These are phyloP conservation scores for Ormyrus labotus DNA, from an alignment of 2,888 invertebrate genomes.

Conservation along the genomic window DNA sequence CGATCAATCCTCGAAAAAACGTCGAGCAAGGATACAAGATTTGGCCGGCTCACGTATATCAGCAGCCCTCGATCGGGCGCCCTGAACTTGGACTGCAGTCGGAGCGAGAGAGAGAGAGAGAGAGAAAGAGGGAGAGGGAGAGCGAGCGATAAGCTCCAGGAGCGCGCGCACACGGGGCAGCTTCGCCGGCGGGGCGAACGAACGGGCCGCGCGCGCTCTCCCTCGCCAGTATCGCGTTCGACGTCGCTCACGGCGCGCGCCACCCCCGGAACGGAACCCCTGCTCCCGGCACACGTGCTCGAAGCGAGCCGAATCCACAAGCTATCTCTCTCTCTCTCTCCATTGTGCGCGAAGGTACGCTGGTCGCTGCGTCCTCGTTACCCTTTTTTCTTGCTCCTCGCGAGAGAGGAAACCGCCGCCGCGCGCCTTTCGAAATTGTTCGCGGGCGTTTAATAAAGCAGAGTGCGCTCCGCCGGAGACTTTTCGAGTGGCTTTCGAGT, in stretches of 20 bases:
- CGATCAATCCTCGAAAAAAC: too few species aligned
- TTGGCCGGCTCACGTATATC: too few species aligned
- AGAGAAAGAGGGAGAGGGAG: not conserved
- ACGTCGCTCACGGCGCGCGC: conserved; percentile 50
- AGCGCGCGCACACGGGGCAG: conserved; percentile 1
- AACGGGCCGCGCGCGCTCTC: not conserved
- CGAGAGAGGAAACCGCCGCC: not conserved
- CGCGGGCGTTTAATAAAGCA: too few species aligned
- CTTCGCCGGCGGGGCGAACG: not conserved
- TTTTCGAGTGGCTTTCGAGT: too few species aligned
- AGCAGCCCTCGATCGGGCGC: too few species aligned
- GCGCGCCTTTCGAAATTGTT: not conserved
- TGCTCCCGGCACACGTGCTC: conserved; percentile 4
- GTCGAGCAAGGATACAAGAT: too few species aligned
- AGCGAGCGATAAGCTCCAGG: not conserved
- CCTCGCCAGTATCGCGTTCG: conserved; percentile 49
- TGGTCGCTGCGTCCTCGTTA: not conserved
- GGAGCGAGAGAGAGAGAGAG: conserved; percentile 8
- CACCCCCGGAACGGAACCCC: not conserved
- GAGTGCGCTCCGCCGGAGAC: too few species aligned
- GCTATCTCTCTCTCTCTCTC: not conserved
- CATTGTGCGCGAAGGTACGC: not conserved
- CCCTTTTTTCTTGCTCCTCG: not conserved
- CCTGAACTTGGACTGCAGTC: too few species aligned
- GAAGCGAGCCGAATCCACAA: not conserved